Percentiles rank a stretch among this genome's conserved stretches.
phyloP scores from a whole-genome alignment of 2,888 invertebrate genomes.

The Cheiracanthium punctorium region DNA sequence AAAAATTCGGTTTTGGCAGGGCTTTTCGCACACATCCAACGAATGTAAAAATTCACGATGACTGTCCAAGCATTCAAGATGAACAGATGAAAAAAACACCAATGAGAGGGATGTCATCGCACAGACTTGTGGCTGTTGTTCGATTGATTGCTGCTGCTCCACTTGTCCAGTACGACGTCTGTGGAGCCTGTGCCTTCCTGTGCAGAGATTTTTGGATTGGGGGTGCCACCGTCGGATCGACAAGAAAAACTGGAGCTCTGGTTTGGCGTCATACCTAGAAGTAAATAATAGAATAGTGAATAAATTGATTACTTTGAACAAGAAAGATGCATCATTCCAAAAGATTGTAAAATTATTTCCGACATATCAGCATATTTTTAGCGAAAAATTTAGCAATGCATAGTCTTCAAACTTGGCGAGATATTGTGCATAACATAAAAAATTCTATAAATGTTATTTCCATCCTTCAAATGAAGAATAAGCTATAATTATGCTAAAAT shows the following conservation, averaged over 20 bases:
- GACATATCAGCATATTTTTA: no score
- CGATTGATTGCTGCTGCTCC: slow-evolving; percentile 48
- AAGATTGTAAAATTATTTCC: no score
- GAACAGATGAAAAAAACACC: slow-evolving; percentile 37
- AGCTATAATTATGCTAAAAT: no score
- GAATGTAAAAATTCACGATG: slow-evolving; percentile 27
- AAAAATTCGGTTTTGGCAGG: slow-evolving; percentile 69
- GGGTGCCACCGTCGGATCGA: slow-evolving; percentile 30
- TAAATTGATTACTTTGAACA: no score
- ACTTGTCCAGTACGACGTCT: slow-evolving; percentile 32
- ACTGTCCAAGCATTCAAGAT: slow-evolving; percentile 39
- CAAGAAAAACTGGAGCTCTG: slow-evolving; percentile 41
- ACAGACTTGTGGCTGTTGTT: slow-evolving; percentile 44
- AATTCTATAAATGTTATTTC: no score
- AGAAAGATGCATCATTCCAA: no score
- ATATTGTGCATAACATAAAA: no score
- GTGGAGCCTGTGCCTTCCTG: slow-evolving; percentile 13
- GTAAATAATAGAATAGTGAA: no score
- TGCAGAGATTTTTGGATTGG: slow-evolving; percentile 14
- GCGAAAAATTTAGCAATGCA: no score
- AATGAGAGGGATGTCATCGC: slow-evolving; percentile 48
- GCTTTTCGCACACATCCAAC: slow-evolving; percentile 41
- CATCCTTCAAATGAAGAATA: no score
- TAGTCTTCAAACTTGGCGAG: no score
- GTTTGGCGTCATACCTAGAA: slow-evolving; percentile 22